phyloP scores from a whole-genome alignment of 2,113 vertebrate species.

The Microtus richardsoni region DNA sequence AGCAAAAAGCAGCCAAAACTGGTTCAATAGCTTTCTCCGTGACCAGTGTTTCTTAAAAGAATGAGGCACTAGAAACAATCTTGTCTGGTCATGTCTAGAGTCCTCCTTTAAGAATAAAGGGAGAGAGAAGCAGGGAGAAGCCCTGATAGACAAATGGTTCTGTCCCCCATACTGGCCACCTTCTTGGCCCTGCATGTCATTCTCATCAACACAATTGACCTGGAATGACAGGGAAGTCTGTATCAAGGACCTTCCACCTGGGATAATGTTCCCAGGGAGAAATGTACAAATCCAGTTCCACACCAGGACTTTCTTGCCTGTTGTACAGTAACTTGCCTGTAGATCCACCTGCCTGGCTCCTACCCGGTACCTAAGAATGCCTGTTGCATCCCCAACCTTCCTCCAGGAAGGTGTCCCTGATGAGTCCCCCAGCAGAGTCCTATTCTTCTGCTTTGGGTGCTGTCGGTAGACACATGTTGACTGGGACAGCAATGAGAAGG shows the following conservation, averaged over 20 bases:
- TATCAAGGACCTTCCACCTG: neutral
- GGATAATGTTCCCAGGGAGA: neutral
- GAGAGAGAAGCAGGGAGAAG: neutral
- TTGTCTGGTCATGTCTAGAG: neutral
- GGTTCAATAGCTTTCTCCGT: neutral
- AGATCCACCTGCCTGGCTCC: neutral
- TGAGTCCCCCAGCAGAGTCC: neutral
- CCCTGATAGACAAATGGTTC: neutral
- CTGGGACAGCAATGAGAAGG: neutral
- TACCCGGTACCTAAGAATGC: neutral
- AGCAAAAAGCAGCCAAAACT: conserved; percentile 9
- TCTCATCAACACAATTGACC: neutral
- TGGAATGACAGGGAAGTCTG: neutral
- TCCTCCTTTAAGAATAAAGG: neutral
- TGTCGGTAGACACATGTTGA: neutral
- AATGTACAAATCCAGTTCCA: neutral
- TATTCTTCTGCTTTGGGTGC: neutral
- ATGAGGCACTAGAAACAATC: conserved; percentile 8
- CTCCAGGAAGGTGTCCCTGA: neutral
- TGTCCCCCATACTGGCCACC: neutral
- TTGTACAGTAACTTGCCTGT: neutral
- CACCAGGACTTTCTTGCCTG: neutral
- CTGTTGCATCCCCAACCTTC: neutral
- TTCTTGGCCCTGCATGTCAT: neutral
- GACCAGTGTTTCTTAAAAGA: neutral